phyloP scores from a whole-genome alignment of 2,888 invertebrate species.

The Caenorhabditis japonica region DNA sequence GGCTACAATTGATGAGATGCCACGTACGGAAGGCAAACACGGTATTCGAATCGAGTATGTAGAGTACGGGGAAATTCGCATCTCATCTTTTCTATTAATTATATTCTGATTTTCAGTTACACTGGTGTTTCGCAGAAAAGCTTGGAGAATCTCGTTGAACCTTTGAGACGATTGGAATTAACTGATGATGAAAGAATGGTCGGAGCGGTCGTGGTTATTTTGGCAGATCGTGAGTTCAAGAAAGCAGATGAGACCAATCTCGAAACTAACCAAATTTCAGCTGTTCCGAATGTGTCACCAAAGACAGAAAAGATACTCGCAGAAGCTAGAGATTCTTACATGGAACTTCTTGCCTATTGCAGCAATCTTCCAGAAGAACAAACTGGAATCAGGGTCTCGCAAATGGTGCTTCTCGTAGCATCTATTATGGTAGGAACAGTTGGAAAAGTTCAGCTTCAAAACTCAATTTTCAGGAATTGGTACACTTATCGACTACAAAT shows the following conservation, averaged over 20 bases:
- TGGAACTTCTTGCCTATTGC: constrained; percentile 29
- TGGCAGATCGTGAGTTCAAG: constrained; percentile 56
- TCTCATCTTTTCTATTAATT: too few relatives aligned
- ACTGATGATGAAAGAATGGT: constrained; percentile 54
- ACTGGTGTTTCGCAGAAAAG: constrained; percentile 51
- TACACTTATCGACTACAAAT: constrained; percentile 51
- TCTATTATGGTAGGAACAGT: constrained; percentile 47
- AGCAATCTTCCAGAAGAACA: constrained; percentile 22
- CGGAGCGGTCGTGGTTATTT: constrained; percentile 51
- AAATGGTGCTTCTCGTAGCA: constrained; percentile 43
- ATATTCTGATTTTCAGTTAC: constrained; percentile 23
- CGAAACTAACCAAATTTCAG: too few relatives aligned
- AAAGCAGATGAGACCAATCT: too few relatives aligned
- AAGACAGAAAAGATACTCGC: constrained; percentile 26
- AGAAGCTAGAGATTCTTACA: constrained; percentile 44
- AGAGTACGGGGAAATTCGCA: constrained; percentile 18
- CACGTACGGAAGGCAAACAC: constrained; percentile 14
- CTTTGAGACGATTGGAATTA: constrained; percentile 46
- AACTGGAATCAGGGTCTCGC: constrained; percentile 25
- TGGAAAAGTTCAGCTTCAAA: not conserved
- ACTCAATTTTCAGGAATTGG: constrained; percentile 43
- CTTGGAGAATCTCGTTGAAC: constrained; percentile 52
- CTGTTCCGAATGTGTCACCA: constrained; percentile 27
- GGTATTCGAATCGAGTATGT: constrained; percentile 40
- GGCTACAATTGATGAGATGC: constrained; percentile 35